Base-by-base conservation (phyloP, 2,113 vertebrate genomes). In the Salvator merianae region DNA sequence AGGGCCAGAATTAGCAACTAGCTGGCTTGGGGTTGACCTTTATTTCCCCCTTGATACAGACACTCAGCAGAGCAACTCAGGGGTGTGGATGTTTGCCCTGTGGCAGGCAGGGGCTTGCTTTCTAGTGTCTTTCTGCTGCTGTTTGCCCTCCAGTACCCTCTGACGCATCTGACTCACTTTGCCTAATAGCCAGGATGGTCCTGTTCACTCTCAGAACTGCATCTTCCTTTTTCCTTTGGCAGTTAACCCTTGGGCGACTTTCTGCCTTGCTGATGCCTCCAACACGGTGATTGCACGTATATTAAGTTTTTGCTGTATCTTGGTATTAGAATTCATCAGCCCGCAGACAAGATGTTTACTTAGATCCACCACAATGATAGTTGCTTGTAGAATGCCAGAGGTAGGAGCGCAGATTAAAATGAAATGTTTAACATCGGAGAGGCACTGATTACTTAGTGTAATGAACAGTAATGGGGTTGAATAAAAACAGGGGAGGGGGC, bases 331-430 rank as follows among this genome's bases (percentile, higher is more conserved):
- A 66, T 83, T 53, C 63, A 47, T 83, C 82, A 76, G 82, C n/a
- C 30, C 68, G n/a, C n/a, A 50, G 82, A 53, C 22, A 22, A 47
- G 43, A 50, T 83, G 72, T 83, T 76, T 75, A 47, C 32, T 76
- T 36, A 76, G 40, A 76, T 50, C 62, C 62, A 66, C 40, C 7
- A 6, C n/a, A 65, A 30, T 3, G 62, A 66, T 65, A 66, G 71
- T 32, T 34, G 38, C 78, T 32, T 32, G 5, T 10, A 68, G 38
- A 79, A 68, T 68, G 38, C 16, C 78, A 79, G 77, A 79, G 12
- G 62, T 32, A 47, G 77, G 2, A 47, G 32, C n/a, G 20, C 32
- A 83, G 72, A 83, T 83, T 36, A 76, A 83, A 83, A 83, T 75
- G 32, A 63, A 83, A 83, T 53, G 72, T 76, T 83, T 83, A 66